Conservation (phyloP, 2,888 invertebrate genomes). For the Melanotus villosus region DNA sequence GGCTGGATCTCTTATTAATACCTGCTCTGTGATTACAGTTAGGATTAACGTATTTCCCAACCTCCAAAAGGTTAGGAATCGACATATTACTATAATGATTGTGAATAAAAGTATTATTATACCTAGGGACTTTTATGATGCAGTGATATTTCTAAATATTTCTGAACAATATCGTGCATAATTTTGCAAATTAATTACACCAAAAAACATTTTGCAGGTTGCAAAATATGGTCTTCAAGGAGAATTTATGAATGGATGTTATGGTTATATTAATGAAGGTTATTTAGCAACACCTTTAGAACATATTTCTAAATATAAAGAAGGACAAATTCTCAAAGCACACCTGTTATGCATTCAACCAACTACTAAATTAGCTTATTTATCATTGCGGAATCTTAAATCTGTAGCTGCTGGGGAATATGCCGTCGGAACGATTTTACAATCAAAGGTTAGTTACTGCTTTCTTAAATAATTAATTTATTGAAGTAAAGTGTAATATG, state of each 20-base stretch:
- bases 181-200: too few relatives aligned
- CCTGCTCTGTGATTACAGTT: too few relatives aligned
- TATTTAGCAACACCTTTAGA: slow-evolving; percentile 64
- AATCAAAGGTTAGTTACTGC: slow-evolving; percentile 67
- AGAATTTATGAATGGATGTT: slow-evolving; percentile 68
- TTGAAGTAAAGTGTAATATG: too few relatives aligned
- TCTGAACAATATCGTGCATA: too few relatives aligned
- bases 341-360: slow-evolving; percentile 80
- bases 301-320: slow-evolving; percentile 63
- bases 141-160: too few relatives aligned
- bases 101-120: too few relatives aligned
- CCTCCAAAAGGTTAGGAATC: too few relatives aligned
- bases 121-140: too few relatives aligned
- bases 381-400: slow-evolving; percentile 69
- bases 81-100: too few relatives aligned
- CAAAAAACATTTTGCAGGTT: slow-evolving; percentile 61
- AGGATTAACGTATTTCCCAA: too few relatives aligned
- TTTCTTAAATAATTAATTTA: too few relatives aligned
- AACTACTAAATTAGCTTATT: slow-evolving; percentile 77
- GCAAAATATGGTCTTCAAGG: slow-evolving; percentile 72
- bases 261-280: slow-evolving; percentile 71
- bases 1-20: too few relatives aligned
- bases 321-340: slow-evolving; percentile 71
- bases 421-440: slow-evolving; percentile 72
- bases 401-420: slow-evolving; percentile 58